Conservation (phyloP, 1,140 invertebrate genomes). For the Penaeus vannamei region DNA sequence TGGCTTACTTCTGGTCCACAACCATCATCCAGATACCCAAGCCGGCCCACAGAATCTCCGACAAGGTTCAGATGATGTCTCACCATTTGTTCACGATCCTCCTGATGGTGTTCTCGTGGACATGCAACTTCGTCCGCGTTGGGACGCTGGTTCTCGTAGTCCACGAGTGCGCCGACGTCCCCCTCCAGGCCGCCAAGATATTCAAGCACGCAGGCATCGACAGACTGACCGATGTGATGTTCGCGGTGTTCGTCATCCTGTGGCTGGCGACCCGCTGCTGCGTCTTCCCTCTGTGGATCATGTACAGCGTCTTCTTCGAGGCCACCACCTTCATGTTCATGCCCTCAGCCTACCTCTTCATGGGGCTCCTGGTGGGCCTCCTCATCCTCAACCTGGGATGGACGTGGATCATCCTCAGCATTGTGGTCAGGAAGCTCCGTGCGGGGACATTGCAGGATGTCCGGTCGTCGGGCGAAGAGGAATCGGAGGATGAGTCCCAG, state of each 20-base stretch:
- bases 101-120: constrained; percentile 48
- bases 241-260: constrained; percentile 42
- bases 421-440: background rate
- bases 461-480: background rate
- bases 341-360: constrained; percentile 21
- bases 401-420: constrained; percentile 47
- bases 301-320: background rate
- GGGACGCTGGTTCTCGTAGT: constrained; percentile 92
- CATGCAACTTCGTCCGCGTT: constrained; percentile 91
- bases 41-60: constrained; percentile 23
- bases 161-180: constrained; percentile 95
- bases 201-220: constrained; percentile 25
- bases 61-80: constrained; percentile 5
- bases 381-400: constrained; percentile 42
- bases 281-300: constrained; percentile 56
- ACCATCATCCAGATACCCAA: constrained; percentile 87
- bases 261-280: constrained; percentile 46
- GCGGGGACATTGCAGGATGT: constrained; percentile 18
- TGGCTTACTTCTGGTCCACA: constrained; percentile 95
- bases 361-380: constrained; percentile 36
- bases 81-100: constrained; percentile 56
- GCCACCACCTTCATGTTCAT: constrained; percentile 30
- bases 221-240: constrained; percentile 24
- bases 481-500: background rate
- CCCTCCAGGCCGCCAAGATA: constrained; percentile 74